These are phyloP conservation scores for Sylvilagus floridanus DNA, from an alignment of 2,797 vertebrate genomes.

Conservation along the genomic window DNA sequence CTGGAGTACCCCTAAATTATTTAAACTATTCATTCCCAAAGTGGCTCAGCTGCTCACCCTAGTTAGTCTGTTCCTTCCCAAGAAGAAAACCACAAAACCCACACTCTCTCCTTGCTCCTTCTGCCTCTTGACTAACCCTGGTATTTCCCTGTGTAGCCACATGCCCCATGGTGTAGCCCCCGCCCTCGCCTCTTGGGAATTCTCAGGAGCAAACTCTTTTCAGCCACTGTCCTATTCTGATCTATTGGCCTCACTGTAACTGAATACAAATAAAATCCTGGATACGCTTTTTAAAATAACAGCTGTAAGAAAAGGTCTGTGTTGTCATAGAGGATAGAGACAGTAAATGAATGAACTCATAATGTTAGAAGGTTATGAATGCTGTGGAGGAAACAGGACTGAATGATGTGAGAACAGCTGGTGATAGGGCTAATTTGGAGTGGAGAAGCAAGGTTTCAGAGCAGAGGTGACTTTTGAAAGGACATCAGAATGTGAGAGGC, in stretches of 20 bases:
- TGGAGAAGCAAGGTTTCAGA: background rate
- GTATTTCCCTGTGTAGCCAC: rapidly evolving
- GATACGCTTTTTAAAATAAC: background rate
- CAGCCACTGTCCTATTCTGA: no score
- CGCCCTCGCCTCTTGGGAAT: background rate
- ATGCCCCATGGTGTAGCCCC: rapidly evolving
- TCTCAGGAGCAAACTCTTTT: background rate
- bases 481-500: background rate
- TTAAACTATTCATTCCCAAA: background rate
- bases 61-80: background rate
- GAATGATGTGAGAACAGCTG: background rate
- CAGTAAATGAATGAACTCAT: background rate
- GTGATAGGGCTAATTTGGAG: background rate
- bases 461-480: background rate
- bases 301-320: background rate
- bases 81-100: background rate
- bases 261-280: background rate
- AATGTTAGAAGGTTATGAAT: background rate
- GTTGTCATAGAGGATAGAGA: background rate
- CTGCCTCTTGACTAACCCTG: background rate
- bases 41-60: background rate
- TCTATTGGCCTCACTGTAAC: background rate
- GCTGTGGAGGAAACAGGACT: background rate
- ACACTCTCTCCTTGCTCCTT: background rate
- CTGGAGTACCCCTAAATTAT: background rate